Evolutionary conservation across 2,888 invertebrate genomes (phyloP).

Genomic region (Anodontia alba): DNA sequence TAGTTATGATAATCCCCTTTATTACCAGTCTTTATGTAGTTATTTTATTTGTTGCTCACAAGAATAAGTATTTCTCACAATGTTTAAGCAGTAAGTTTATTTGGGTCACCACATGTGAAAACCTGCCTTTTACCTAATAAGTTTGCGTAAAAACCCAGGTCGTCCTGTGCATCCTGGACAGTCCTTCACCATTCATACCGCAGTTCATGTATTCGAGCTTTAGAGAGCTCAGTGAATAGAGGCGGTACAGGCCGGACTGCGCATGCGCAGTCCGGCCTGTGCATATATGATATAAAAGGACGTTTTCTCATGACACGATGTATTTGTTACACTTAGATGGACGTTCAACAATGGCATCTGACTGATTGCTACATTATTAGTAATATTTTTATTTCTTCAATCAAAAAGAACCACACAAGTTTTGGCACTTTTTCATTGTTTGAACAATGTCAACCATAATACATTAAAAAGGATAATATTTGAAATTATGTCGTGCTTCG

Average conservation of each 20-base stretch:
- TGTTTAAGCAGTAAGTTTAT: constrained; percentile 1
- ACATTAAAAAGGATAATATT: neutral
- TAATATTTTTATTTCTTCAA: neutral
- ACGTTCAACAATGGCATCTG: neutral
- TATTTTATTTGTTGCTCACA: neutral
- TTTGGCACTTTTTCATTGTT: neutral
- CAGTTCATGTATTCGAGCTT: no score
- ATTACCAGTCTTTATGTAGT: neutral
- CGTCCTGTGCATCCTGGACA: no score
- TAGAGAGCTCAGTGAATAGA: no score
- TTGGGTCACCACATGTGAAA: no score
- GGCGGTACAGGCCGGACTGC: no score
- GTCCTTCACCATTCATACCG: no score
- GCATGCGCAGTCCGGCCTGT: no score
- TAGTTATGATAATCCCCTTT: neutral
- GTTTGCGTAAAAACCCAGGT: no score
- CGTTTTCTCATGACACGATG: no score
- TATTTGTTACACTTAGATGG: constrained; percentile 3
- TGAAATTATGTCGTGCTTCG: no score
- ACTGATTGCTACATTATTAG: constrained; percentile 10
- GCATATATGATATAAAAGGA: no score
- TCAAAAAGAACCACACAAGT: neutral
- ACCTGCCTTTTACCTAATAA: no score
- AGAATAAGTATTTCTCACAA: constrained; percentile 3
- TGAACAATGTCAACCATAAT: neutral